Evolutionary conservation across 2,797 vertebrate genomes (phyloP).

Genomic region (Anas capensis): DNA sequence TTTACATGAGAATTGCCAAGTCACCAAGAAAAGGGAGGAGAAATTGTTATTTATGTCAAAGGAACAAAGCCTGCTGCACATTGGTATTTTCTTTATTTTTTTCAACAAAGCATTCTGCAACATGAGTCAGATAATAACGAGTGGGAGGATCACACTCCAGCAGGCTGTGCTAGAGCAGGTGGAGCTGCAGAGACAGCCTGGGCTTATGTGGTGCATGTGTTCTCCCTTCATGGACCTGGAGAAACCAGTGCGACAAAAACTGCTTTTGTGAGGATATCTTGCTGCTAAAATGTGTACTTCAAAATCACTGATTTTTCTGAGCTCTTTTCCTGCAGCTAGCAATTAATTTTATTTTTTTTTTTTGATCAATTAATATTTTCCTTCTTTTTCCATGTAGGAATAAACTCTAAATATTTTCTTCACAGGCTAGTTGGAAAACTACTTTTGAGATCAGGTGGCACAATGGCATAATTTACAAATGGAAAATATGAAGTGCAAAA

Average conservation of each 20-base stretch:
- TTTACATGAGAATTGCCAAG: slow-evolving; percentile 10
- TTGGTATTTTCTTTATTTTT: neutral
- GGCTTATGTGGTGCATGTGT: neutral
- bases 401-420: neutral
- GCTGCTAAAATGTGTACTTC: neutral
- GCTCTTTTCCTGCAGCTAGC: neutral
- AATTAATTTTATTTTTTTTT: neutral
- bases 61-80: neutral
- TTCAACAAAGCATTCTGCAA: neutral
- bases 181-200: neutral
- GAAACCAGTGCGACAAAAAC: neutral
- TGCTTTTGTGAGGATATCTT: neutral
- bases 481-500: neutral
- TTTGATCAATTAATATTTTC: neutral
- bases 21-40: slow-evolving; percentile 18
- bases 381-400: neutral
- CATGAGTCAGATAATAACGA: slow-evolving; percentile 36
- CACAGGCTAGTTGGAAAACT: neutral
- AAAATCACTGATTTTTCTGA: neutral
- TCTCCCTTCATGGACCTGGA: neutral
- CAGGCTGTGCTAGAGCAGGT: slow-evolving; percentile 7
- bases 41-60: neutral
- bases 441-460: neutral
- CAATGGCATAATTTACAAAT: neutral
- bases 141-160: slow-evolving; percentile 38